These are phyloP conservation scores for Laothoe populi DNA, from an alignment of 2,888 invertebrate species.

Conservation along the genomic window DNA sequence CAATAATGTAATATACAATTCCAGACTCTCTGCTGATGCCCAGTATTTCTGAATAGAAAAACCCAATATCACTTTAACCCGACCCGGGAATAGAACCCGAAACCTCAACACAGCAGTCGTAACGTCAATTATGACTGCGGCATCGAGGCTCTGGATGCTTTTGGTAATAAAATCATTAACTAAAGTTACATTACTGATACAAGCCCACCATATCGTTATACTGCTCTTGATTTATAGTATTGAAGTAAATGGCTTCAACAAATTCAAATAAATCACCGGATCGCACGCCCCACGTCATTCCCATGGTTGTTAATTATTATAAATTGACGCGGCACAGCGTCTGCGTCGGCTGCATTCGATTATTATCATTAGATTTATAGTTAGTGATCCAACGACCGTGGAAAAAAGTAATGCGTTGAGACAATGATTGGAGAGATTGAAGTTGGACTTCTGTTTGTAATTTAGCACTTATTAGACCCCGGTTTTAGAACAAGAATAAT, in stretches of 20 bases:
- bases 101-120: no score
- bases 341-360: slow-evolving; percentile 61
- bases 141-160: no score
- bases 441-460: slow-evolving; percentile 11
- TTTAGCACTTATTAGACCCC: not conserved
- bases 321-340: slow-evolving; percentile 59
- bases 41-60: no score
- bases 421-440: not conserved
- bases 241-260: slow-evolving; percentile 32
- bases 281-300: slow-evolving; percentile 65
- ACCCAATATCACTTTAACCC: no score
- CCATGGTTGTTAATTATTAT: slow-evolving; percentile 74
- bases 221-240: slow-evolving; percentile 28
- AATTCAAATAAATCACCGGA: slow-evolving; percentile 56
- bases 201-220: slow-evolving; percentile 15
- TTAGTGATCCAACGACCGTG: slow-evolving; percentile 41
- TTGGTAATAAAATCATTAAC: not conserved
- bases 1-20: no score
- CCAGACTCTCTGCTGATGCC: no score
- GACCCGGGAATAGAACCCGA: no score
- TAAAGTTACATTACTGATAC: not conserved
- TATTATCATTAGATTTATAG: slow-evolving; percentile 76
- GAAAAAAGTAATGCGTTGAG: slow-evolving; percentile 19
- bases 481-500: no score
- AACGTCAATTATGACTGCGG: no score